Conservation (phyloP, 2,113 vertebrate genomes). For the Macrotis lagotis region DNA sequence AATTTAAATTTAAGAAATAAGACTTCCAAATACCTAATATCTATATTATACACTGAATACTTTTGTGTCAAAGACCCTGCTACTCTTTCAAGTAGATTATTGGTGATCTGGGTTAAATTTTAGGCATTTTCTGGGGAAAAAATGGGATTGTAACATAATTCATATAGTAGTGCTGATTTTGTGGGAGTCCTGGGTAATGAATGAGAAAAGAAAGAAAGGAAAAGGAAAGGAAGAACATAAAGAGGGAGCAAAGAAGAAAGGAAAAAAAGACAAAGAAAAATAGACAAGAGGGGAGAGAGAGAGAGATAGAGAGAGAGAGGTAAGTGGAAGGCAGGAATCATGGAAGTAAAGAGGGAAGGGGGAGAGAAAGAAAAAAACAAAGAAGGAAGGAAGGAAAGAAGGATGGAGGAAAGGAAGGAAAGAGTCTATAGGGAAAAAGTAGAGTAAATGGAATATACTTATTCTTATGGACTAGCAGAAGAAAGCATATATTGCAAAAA, state of each 20-base stretch:
- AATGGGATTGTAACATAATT: background rate
- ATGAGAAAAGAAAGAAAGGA: background rate
- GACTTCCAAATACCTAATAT: background rate
- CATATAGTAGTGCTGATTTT: background rate
- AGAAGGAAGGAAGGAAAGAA: background rate
- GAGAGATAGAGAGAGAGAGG: no score
- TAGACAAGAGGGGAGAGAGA: no score
- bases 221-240: background rate
- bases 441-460: background rate
- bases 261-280: background rate
- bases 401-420: no score
- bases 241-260: no score
- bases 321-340: no score
- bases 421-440: background rate
- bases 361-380: no score
- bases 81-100: background rate
- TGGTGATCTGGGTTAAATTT: background rate
- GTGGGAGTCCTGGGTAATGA: background rate
- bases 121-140: background rate
- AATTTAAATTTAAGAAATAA: background rate
- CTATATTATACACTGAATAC: background rate
- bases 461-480: background rate
- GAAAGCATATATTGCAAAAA: no score
- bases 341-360: background rate
- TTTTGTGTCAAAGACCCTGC: background rate